Base-by-base conservation (phyloP, 2,888 invertebrate genomes). In the Zaprionus bogoriensis region DNA sequence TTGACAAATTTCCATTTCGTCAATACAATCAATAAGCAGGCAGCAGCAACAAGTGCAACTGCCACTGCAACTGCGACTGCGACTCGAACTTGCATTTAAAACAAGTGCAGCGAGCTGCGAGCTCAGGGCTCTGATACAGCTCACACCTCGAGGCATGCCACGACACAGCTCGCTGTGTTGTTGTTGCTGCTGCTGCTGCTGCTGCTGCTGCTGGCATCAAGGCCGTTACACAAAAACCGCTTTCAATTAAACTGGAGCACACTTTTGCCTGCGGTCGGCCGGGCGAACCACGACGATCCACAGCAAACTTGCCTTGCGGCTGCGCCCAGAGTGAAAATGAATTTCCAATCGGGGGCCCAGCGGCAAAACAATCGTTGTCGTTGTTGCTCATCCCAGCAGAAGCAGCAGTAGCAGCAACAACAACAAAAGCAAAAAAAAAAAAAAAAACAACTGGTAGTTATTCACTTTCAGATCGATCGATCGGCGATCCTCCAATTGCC, bases 161-260 rank as follows among this genome's bases (percentile, higher is more conserved):
- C 25, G 30, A 51, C 41, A 7, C 54, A 51, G 51, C 50, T 48
- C 55, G 38, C 38, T 50, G 46, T 59, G 54, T 54, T 44, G 45
- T 58, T 47, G 53, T 28, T 39, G 6, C 10, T 22, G 44, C 22
- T 41, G 42, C 36, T 45, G 59, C 32, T 67, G 67, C 38, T 54
- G 58, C 38, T 67, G 58, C 41, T 73, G 74, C 57, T 69, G 52
- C 42, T 59, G 69, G 38, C 54, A 55, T 62, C 79, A 79, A 79
- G 79, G 79, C 73, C 85, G 73, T 74, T 66, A 58, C 74, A 71
- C 74, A 68, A 76, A 87, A 88, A 83, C 84, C 84, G 82, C 88
- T 88, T 88, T 88, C 88, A 80, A 81, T 87, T 87, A 88, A 88
- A 88, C 78, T 88, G 87, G 88, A 82, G 88, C 88, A 89, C 88